Conservation (phyloP, 2,888 invertebrate genomes). For the Mesoligia furuncula region DNA sequence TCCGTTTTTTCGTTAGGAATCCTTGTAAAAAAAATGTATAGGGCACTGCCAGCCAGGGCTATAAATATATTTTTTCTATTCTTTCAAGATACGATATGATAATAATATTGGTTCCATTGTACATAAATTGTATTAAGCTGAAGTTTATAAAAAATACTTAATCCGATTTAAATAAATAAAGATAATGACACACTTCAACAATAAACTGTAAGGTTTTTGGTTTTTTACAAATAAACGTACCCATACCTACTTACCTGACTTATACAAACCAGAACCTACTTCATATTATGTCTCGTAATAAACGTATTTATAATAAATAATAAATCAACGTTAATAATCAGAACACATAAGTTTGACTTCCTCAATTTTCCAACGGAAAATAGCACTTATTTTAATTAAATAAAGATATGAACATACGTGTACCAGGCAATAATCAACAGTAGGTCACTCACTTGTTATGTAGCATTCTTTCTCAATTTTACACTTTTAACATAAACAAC, state of each 20-base stretch:
- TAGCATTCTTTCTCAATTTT: neutral
- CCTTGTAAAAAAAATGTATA: neutral
- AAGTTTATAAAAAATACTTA: neutral
- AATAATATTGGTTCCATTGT: neutral
- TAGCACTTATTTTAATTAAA: slow-evolving; percentile 23
- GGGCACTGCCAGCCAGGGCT: neutral
- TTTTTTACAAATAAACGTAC: neutral
- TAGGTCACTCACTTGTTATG: slow-evolving; percentile 18
- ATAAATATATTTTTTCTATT: neutral
- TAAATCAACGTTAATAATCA: neutral
- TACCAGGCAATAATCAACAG: slow-evolving; percentile 5
- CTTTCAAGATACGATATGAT: neutral
- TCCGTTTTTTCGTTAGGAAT: neutral
- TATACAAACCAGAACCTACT: neutral
- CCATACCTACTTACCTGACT: neutral
- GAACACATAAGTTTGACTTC: slow-evolving; percentile 6
- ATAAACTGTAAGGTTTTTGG: slow-evolving; percentile 3
- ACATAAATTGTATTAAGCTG: neutral
- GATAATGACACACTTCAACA: neutral
- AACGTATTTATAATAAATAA: neutral
- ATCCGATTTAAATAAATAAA: neutral
- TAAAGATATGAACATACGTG: slow-evolving; percentile 1
- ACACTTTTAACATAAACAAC: too few species aligned
- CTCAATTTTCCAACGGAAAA: slow-evolving; percentile 38
- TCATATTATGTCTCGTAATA: neutral